phyloP scores from a whole-genome alignment of 2,888 invertebrate genomes.

The Oxystoma pomonae region DNA sequence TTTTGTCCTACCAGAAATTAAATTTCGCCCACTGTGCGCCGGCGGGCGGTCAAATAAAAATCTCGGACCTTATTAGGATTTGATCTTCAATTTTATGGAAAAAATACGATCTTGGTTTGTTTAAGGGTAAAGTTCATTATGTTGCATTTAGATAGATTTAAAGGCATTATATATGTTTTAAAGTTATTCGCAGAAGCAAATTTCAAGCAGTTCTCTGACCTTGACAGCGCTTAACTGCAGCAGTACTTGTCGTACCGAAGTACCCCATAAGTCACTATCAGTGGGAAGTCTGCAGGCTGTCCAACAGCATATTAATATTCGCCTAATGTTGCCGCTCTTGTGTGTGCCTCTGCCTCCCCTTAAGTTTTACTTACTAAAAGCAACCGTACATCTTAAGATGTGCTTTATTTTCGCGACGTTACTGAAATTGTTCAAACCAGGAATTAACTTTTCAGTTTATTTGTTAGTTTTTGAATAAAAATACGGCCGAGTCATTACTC shows the following conservation, averaged over 20 bases:
- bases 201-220: background rate
- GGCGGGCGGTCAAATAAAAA: too few relatives aligned
- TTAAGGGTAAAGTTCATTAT: too few relatives aligned
- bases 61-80: too few relatives aligned
- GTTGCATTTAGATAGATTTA: too few relatives aligned
- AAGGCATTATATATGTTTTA: too few relatives aligned
- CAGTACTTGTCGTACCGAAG: background rate
- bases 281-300: conserved; percentile 41
- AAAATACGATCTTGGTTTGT: too few relatives aligned
- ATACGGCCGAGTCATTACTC: background rate
- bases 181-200: background rate
- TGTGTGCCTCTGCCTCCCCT: conserved; percentile 27
- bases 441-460: too few relatives aligned
- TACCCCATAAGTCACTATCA: conserved; percentile 40
- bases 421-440: too few relatives aligned
- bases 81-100: too few relatives aligned
- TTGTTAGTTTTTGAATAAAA: too few relatives aligned
- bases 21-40: too few relatives aligned
- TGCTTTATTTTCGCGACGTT: conserved; percentile 15
- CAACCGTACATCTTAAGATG: conserved; percentile 18
- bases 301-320: conserved; percentile 41
- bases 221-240: background rate
- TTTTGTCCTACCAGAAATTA: too few relatives aligned
- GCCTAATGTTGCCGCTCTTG: conserved; percentile 34
- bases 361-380: conserved; percentile 23